Evolutionary conservation across 2,888 invertebrate species (phyloP).

Genomic region (Drosophila emarginata): DNA sequence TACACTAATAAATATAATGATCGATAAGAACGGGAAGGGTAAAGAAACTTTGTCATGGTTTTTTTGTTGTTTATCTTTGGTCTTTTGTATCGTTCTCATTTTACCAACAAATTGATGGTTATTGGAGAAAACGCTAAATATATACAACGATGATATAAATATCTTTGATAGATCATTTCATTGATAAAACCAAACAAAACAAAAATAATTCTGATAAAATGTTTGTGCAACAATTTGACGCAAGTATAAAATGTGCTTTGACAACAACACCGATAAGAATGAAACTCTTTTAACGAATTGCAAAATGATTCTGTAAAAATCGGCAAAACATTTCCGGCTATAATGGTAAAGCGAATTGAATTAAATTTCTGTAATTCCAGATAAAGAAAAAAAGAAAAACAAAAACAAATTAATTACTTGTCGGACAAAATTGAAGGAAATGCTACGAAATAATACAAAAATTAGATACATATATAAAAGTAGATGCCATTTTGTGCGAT

Average conservation of each 20-base stretch:
- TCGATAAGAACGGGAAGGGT: neutral
- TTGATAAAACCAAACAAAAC: neutral
- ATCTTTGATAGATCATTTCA: conserved; percentile 1
- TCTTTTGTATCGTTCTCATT: neutral
- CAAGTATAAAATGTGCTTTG: neutral
- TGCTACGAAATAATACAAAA: neutral
- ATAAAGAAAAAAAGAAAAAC: no score
- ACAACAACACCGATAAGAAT: neutral
- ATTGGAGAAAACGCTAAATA: neutral
- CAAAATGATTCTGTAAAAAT: neutral
- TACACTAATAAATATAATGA: no score
- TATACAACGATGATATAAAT: neutral
- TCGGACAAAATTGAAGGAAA: neutral
- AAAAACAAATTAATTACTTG: neutral
- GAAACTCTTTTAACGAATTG: neutral
- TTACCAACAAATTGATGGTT: neutral
- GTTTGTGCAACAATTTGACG: conserved; percentile 6
- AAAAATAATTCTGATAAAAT: neutral
- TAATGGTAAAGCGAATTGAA: neutral
- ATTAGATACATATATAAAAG: neutral
- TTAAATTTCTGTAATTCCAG: neutral
- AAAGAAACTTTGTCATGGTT: neutral
- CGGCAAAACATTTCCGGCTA: no score
- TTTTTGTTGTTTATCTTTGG: no score
- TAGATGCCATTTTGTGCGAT: neutral